Conservation (phyloP, 2,113 vertebrate genomes). For the Phoenicopterus ruber region DNA sequence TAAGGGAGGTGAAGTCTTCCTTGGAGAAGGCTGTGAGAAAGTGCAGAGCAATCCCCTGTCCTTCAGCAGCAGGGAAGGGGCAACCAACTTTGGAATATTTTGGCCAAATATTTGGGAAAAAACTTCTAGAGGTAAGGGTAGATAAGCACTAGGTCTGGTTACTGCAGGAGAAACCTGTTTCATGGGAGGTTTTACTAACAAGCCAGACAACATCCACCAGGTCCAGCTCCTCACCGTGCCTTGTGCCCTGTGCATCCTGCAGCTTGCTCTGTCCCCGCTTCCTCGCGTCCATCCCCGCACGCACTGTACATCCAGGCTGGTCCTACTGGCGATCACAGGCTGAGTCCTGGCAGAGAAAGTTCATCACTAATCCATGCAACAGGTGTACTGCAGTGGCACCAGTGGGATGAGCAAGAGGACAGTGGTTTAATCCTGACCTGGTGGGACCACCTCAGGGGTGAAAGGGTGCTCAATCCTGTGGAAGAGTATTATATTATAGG, state of each 20-base stretch:
- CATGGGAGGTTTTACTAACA: not conserved
- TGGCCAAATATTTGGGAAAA: not conserved
- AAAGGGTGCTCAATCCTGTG: conserved; percentile 4
- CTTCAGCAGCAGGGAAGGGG: not conserved
- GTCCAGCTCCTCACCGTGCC: not conserved
- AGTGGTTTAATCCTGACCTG: not conserved
- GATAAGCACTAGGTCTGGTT: not conserved
- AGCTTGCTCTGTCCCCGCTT: not conserved
- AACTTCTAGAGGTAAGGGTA: not conserved
- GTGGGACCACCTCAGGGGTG: not conserved
- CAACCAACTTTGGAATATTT: not conserved
- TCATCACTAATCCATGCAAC: not conserved
- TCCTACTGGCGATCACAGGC: not conserved
- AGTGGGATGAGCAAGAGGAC: not conserved
- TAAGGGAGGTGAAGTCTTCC: not conserved
- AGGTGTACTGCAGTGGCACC: not conserved
- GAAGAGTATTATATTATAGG: not conserved
- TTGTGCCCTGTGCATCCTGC: not conserved
- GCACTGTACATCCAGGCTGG: not conserved
- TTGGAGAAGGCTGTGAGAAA: not conserved
- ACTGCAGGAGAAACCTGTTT: not conserved
- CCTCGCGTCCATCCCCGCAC: accelerated
- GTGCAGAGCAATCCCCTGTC: not conserved
- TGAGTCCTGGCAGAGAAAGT: not conserved
- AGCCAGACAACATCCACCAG: not conserved